phyloP scores from a whole-genome alignment of 2,888 invertebrate genomes.

The Axea sp. region DNA sequence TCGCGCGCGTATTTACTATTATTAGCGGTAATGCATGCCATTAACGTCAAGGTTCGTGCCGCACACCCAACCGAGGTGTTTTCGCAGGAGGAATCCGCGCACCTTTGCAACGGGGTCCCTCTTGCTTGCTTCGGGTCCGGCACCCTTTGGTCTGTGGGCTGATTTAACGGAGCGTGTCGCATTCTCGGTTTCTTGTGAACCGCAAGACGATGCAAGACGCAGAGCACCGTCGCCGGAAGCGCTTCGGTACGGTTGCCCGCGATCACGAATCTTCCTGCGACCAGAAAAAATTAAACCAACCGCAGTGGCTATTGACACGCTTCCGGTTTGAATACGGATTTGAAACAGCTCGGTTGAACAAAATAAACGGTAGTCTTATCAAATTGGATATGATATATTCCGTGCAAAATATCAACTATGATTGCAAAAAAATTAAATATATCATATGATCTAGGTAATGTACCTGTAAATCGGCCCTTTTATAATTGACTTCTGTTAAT shows the following conservation, averaged over 20 bases:
- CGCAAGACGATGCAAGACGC: slow-evolving; percentile 28
- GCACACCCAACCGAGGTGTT: slow-evolving; percentile 60
- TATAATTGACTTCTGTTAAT: too few species aligned
- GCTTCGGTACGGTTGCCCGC: slow-evolving; percentile 18
- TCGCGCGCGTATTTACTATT: slow-evolving; percentile 67
- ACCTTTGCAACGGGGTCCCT: slow-evolving; percentile 1
- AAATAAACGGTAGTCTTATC: too few species aligned
- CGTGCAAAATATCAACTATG: too few species aligned
- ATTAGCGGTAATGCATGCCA: slow-evolving; percentile 75
- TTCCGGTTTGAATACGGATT: slow-evolving; percentile 4
- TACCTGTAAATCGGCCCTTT: too few species aligned
- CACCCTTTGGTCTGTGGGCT: slow-evolving; percentile 40
- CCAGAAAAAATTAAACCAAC: slow-evolving; percentile 17
- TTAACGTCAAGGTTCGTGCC: slow-evolving; percentile 74
- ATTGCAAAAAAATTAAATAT: too few species aligned
- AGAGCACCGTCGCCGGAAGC: slow-evolving; percentile 36
- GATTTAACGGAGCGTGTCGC: slow-evolving; percentile 68
- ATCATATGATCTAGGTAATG: too few species aligned
- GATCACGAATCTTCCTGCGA: slow-evolving; percentile 24
- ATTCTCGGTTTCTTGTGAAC: slow-evolving; percentile 51
- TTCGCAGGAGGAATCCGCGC: slow-evolving; percentile 34
- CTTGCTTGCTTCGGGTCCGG: slow-evolving; percentile 34
- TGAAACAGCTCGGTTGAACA: too few species aligned
- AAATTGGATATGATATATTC: too few species aligned
- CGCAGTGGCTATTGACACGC: slow-evolving; percentile 15